phyloP scores from a whole-genome alignment of 2,113 vertebrate genomes.

The Ancistrus triradiatus region DNA sequence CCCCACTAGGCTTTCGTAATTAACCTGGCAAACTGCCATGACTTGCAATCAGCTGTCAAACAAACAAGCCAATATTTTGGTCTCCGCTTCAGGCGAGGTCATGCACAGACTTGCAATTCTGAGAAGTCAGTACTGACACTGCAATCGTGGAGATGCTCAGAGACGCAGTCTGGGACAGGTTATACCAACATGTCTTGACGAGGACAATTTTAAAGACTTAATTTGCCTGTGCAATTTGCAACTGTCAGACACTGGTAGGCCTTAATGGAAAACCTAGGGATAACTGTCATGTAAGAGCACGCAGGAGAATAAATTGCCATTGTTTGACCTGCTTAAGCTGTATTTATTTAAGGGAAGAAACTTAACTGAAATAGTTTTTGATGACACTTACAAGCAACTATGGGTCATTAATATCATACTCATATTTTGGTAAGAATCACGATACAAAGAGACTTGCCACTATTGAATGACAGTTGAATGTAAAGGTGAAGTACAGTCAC shows the following conservation, averaged over 20 bases:
- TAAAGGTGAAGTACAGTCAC: no score
- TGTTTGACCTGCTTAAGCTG: neutral
- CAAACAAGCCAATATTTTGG: conserved; percentile 4
- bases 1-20: neutral
- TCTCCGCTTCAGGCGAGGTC: conserved; percentile 6
- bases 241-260: neutral
- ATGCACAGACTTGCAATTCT: conserved; percentile 3
- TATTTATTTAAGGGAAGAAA: neutral
- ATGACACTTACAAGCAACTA: no score
- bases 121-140: conserved; percentile 6
- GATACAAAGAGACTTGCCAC: no score
- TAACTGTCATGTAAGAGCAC: neutral
- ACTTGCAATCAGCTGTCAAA: conserved; percentile 7
- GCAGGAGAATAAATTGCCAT: neutral
- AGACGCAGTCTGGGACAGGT: neutral
- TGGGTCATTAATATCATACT: no score
- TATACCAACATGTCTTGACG: neutral
- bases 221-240: conserved; percentile 8
- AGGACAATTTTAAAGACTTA: conserved; percentile 1
- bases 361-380: no score
- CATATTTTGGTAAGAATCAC: no score
- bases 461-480: no score
- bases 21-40: neutral
- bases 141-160: conserved; percentile 1
- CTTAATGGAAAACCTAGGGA: neutral